Percentiles rank a stretch among this genome's conserved stretches.
Conservation (phyloP, 2,888 invertebrate genomes). For the Automeris io region DNA sequence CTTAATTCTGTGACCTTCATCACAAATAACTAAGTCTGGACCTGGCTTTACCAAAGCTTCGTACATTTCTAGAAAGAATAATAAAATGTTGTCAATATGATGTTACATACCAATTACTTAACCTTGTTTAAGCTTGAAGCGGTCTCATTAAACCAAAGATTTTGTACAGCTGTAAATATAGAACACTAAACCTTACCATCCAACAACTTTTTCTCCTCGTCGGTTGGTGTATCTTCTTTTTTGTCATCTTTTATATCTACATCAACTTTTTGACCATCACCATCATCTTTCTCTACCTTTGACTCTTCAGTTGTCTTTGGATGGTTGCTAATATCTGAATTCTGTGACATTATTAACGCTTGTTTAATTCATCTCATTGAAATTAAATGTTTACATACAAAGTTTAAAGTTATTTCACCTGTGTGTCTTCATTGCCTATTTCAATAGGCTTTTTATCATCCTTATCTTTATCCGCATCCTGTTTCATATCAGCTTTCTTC, state of each 20-base stretch:
- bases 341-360: constrained; percentile 21
- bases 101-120: no score
- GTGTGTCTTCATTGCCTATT: constrained; percentile 54
- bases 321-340: constrained; percentile 41
- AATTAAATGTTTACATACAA: background rate
- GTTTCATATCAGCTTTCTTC: constrained; percentile 58
- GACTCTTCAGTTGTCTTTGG: constrained; percentile 50
- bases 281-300: constrained; percentile 50
- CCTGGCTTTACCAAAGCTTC: constrained; percentile 92
- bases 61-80: constrained; percentile 81
- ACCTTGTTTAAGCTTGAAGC: no score
- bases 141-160: no score
- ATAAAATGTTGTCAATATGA: background rate
- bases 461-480: constrained; percentile 49
- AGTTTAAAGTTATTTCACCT: constrained; percentile 31
- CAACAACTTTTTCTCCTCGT: constrained; percentile 83
- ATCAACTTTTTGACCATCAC: constrained; percentile 60
- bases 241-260: constrained; percentile 72
- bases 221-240: constrained; percentile 64
- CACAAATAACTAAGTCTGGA: constrained; percentile 95
- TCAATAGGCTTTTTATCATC: constrained; percentile 49
- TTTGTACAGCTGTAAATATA: no score
- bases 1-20: constrained; percentile 98
- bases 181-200: no score
- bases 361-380: background rate